Percentiles rank a stretch among this genome's conserved stretches.
Evolutionary conservation across 2,888 invertebrate species (phyloP).

Genomic region (Oxycera nigricornis): DNA sequence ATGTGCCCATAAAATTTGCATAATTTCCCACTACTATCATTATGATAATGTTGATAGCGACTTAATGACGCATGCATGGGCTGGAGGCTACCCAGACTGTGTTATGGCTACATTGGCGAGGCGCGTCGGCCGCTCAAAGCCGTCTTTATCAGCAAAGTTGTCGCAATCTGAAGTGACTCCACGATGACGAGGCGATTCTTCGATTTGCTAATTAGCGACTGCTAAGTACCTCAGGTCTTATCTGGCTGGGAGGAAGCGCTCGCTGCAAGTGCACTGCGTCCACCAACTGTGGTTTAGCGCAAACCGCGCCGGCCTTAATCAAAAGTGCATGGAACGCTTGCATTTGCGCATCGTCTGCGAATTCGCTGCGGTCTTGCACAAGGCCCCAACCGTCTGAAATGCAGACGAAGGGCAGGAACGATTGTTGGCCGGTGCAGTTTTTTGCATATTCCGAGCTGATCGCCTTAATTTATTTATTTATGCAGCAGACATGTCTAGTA

Average conservation of each 20-base stretch:
- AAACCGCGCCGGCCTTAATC: not conserved
- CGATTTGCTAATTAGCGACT: constrained; percentile 10
- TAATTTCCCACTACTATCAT: not conserved
- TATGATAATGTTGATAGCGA: constrained; percentile 1
- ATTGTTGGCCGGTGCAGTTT: not conserved
- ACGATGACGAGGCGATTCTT: not conserved
- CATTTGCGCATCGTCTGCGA: constrained; percentile 2
- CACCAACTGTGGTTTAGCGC: not conserved
- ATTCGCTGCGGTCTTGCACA: constrained; percentile 1
- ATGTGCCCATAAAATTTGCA: not conserved
- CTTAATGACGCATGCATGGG: not conserved
- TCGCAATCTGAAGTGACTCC: not conserved
- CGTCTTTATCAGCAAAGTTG: not conserved
- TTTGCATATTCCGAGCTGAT: not conserved
- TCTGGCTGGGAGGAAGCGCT: not conserved
- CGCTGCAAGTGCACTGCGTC: not conserved
- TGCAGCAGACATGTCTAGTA: constrained; percentile 12
- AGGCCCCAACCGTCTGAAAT: no score
- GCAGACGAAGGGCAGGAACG: no score
- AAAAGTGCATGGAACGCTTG: not conserved
- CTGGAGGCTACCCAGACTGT: not conserved
- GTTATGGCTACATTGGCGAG: not conserved
- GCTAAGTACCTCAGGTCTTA: not conserved
- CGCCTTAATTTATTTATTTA: constrained; percentile 9
- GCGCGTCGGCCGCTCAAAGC: not conserved